Evolutionary conservation across 2,113 vertebrate species (phyloP), one percentile per base, ranked within the genome.

Genomic region (Galeopterus variegatus): DNA sequence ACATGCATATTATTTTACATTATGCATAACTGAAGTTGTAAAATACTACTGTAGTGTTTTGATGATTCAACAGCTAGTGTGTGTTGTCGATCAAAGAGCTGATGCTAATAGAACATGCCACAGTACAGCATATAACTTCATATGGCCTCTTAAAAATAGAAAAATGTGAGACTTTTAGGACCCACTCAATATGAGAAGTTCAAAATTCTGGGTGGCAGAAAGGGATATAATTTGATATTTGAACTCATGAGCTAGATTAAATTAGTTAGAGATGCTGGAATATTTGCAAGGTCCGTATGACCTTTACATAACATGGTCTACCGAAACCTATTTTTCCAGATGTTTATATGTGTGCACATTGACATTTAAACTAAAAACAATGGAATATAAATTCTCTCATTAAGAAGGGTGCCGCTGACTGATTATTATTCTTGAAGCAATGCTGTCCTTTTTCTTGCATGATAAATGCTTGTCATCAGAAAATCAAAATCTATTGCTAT

Each of bases 361-460:
- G 91, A 97, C 86, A 97, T 97, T 98, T 97, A 96, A 97, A 94
- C 54, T 33, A 64, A 96, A 97, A 97, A 97, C 94, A 98, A 96
- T 87, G 64, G 75, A 64, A 92, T 96, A 81, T 93, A 90, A 96
- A 96, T 93, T n/a, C 45, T 94, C 67, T 98, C 58, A 72, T 97
- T 97, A 96, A 83, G 56, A 65, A 81, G 48, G 10, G 19, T 83
- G n/a, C 58, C 41, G 72, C 52, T 45, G 19, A 73, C 81, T 96
- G 58, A 84, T 93, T 60, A 95, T 94, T 94, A 92, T 97, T 96
- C 84, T 88, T 93, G 77, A 85, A 96, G 82, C 6, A 84, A 24
- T 76, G 11, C 52, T 96, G 50, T 95, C 50, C 56, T 62, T 96
- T 95, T 80, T 90, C 60, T 95, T 96, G 77, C 33, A 80, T 80